These are phyloP conservation scores for Resseliella maxima DNA, from an alignment of 2,888 invertebrate species.

Conservation along the genomic window DNA sequence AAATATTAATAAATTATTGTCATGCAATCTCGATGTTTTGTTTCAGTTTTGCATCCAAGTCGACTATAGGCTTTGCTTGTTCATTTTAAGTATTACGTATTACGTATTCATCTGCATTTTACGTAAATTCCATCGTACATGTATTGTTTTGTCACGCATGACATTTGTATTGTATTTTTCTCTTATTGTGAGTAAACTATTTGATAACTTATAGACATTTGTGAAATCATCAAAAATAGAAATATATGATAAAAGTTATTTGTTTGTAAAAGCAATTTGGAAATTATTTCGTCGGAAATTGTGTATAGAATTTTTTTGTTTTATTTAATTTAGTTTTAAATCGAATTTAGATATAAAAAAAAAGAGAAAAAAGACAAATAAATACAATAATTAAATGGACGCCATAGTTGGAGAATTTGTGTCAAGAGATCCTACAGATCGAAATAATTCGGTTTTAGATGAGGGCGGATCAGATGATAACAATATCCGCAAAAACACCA, in stretches of 20 bases:
- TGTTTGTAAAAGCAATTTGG: not conserved
- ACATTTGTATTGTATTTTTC: not conserved
- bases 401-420: conserved; percentile 78
- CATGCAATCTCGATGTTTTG: not conserved
- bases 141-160: conserved; percentile 18
- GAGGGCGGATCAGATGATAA: conserved; percentile 6
- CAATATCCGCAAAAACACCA: not conserved
- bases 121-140: not conserved
- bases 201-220: conserved; percentile 19
- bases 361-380: too few relatives aligned
- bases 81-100: not conserved
- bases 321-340: not conserved
- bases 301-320: not conserved
- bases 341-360: not conserved
- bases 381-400: conserved; percentile 77
- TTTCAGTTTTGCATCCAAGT: not conserved
- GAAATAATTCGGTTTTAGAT: conserved; percentile 11
- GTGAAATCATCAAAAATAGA: not conserved
- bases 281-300: not conserved
- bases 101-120: not conserved
- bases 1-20: conserved; percentile 7
- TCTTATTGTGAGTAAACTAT: conserved; percentile 23
- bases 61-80: not conserved
- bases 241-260: not conserved
- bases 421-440: conserved; percentile 62